Percentiles rank a stretch among this genome's conserved stretches.
Evolutionary conservation across 2,113 vertebrate species (phyloP).

Genomic region (Pycnonotus jocosus): DNA sequence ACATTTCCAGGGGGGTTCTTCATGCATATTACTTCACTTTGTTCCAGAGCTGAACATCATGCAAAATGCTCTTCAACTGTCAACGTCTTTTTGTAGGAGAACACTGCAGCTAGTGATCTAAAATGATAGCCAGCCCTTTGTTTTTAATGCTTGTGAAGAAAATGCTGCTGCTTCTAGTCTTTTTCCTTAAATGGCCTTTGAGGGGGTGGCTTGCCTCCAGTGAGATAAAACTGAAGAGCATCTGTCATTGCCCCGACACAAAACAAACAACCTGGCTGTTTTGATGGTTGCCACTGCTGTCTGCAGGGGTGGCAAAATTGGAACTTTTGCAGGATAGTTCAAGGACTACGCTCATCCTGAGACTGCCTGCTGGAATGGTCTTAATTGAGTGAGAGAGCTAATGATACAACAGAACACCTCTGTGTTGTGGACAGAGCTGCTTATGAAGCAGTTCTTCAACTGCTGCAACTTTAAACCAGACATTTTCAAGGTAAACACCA

Average conservation of each 20-base stretch:
- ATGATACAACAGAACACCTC: background rate
- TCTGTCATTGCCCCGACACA: fast-evolving
- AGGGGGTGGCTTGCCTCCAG: background rate
- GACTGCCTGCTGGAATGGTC: background rate
- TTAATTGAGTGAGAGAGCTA: background rate
- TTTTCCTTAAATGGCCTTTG: background rate
- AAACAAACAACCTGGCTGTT: background rate
- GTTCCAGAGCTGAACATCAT: background rate
- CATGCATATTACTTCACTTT: background rate
- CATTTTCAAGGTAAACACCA: background rate
- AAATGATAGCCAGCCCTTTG: background rate
- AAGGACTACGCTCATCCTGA: background rate
- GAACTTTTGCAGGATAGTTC: background rate
- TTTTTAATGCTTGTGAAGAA: background rate
- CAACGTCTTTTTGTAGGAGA: background rate
- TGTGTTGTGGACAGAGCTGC: background rate
- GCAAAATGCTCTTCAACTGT: background rate
- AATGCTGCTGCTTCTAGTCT: background rate
- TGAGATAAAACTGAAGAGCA: background rate
- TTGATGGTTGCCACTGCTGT: background rate
- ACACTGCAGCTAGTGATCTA: background rate
- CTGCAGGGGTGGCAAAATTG: background rate
- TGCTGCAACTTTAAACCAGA: background rate
- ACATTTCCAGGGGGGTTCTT: background rate
- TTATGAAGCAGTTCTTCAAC: background rate